Conservation (phyloP, 2,113 vertebrate species). For the Catagonus wagneri region DNA sequence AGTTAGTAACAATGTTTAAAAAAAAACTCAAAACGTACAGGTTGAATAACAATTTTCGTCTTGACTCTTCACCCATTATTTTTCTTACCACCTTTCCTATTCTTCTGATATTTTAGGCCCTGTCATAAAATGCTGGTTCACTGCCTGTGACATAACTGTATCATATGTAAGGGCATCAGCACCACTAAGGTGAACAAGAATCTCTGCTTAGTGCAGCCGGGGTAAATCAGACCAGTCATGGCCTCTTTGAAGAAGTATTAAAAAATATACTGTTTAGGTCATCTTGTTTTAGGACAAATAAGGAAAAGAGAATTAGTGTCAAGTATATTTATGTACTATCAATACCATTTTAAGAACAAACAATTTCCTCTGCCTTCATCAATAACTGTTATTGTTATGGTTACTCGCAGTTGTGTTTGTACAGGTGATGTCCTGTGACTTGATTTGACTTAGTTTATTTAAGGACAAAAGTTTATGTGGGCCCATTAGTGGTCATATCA, state of each 20-base stretch:
- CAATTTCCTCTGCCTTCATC: neutral
- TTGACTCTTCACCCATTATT: neutral
- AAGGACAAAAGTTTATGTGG: neutral
- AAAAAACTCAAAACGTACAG: neutral
- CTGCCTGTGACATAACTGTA: neutral
- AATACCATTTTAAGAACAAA: neutral
- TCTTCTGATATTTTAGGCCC: neutral
- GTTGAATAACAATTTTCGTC: slow-evolving; percentile 33
- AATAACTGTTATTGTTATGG: neutral
- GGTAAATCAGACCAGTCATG: neutral
- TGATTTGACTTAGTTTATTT: neutral
- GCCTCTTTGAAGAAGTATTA: neutral
- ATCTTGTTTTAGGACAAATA: slow-evolving; percentile 6
- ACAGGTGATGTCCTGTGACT: neutral
- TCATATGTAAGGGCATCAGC: neutral
- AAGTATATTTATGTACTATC: too few relatives aligned
- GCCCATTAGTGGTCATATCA: neutral
- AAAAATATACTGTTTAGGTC: neutral
- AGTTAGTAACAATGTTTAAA: neutral
- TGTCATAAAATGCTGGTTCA: neutral
- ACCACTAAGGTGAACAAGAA: neutral
- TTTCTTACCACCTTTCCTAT: neutral
- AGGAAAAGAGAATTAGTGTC: neutral
- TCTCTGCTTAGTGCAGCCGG: neutral
- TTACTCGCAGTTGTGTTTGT: neutral